Evolutionary conservation across 2,888 invertebrate genomes (phyloP).

Genomic region (Polydrusus tereticollis): DNA sequence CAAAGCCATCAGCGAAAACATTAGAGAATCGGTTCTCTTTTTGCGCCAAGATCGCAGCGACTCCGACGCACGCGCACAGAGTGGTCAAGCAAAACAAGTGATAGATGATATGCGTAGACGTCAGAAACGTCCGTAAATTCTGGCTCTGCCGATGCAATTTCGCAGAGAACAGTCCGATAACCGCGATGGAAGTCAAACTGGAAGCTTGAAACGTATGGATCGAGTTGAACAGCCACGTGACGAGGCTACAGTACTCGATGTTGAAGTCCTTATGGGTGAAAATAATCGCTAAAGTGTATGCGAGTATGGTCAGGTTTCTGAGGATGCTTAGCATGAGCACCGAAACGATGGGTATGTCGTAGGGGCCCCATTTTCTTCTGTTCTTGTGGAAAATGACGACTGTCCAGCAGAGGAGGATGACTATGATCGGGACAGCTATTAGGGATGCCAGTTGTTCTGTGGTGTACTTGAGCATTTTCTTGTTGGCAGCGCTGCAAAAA

Average conservation of each 20-base stretch:
- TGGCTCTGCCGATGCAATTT: conserved; percentile 63
- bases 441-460: conserved; percentile 65
- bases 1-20: conserved; percentile 49
- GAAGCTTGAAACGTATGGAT: conserved; percentile 69
- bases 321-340: conserved; percentile 65
- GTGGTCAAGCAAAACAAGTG: conserved; percentile 70
- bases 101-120: conserved; percentile 67
- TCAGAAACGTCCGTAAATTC: conserved; percentile 63
- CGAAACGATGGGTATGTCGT: conserved; percentile 69
- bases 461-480: conserved; percentile 61
- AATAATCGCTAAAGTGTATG: conserved; percentile 63
- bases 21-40: conserved; percentile 45
- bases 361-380: conserved; percentile 68
- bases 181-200: conserved; percentile 68
- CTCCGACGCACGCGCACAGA: conserved; percentile 69
- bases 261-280: conserved; percentile 55
- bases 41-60: conserved; percentile 69
- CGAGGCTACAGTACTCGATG: conserved; percentile 66
- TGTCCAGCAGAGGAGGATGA: conserved; percentile 68
- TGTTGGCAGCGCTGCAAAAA: background rate
- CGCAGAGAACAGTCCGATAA: conserved; percentile 67
- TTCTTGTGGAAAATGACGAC: conserved; percentile 69
- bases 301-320: conserved; percentile 65
- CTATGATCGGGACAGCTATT: conserved; percentile 66
- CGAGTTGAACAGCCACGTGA: conserved; percentile 69